phyloP scores from a whole-genome alignment of 2,113 vertebrate species.

The Platichthys stellatus region DNA sequence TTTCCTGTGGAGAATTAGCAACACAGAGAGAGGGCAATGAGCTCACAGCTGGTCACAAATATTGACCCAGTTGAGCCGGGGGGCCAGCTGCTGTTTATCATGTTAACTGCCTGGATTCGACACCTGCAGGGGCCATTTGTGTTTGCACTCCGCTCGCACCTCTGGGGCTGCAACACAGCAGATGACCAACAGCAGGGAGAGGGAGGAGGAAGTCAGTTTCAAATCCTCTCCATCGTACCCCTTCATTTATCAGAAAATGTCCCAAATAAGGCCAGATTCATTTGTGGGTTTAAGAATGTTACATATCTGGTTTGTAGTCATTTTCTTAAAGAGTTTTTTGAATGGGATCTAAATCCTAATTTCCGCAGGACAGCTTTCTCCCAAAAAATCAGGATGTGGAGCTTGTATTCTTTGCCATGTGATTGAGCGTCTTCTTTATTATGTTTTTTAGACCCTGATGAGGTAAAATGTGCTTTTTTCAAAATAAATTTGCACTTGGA shows the following conservation, averaged over 20 bases:
- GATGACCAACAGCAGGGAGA: constrained; percentile 19
- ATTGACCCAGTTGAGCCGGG: constrained; percentile 66
- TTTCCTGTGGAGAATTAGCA: constrained; percentile 91
- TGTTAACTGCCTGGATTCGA: constrained; percentile 74
- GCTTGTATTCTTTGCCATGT: too few relatives aligned
- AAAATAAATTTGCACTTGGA: background rate
- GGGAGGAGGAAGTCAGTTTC: background rate
- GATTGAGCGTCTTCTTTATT: too few relatives aligned
- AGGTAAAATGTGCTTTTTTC: background rate
- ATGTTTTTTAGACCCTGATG: too few relatives aligned
- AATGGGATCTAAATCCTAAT: background rate
- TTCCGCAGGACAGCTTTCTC: too few relatives aligned
- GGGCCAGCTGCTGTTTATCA: constrained; percentile 59
- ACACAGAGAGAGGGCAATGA: constrained; percentile 83
- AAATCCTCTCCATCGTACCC: background rate
- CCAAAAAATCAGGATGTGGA: background rate
- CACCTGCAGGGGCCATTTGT: constrained; percentile 79
- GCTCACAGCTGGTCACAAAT: constrained; percentile 74
- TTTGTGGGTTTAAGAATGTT: background rate
- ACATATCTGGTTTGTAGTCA: background rate
- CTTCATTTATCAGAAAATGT: background rate
- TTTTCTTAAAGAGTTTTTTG: background rate
- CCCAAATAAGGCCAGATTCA: background rate
- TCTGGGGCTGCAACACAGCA: constrained; percentile 39
- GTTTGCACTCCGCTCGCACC: constrained; percentile 61